Percentiles rank a stretch among this genome's conserved stretches.
These are phyloP conservation scores for Dolomedes plantarius DNA, from an alignment of 2,888 invertebrate species.

Conservation along the genomic window DNA sequence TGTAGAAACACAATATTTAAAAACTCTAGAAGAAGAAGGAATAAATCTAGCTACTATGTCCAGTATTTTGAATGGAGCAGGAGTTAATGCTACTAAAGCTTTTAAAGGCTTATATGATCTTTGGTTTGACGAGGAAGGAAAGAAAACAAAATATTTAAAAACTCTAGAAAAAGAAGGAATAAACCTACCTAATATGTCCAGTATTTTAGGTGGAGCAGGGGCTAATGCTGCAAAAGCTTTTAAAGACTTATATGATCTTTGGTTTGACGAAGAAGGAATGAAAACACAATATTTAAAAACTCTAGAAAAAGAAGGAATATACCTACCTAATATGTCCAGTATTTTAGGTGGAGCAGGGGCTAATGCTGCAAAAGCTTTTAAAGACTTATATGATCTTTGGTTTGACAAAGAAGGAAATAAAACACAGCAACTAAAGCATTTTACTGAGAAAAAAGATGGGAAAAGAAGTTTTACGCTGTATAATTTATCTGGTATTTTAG, in stretches of 20 bases:
- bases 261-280: constrained; percentile 27
- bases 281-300: constrained; percentile 30
- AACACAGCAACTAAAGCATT: constrained; percentile 45
- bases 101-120: constrained; percentile 33
- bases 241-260: constrained; percentile 36
- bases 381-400: constrained; percentile 34
- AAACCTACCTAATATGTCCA: constrained; percentile 19
- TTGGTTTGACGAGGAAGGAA: constrained; percentile 22
- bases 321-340: constrained; percentile 22
- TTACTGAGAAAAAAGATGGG: constrained; percentile 19
- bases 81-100: constrained; percentile 21
- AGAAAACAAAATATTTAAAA: constrained; percentile 28
- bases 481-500: constrained; percentile 27
- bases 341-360: constrained; percentile 27
- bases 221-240: constrained; percentile 28
- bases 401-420: constrained; percentile 54
- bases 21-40: constrained; percentile 16
- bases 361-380: constrained; percentile 34
- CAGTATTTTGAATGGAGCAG: constrained; percentile 26
- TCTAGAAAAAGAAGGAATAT: constrained; percentile 20
- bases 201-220: constrained; percentile 29
- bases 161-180: constrained; percentile 20
- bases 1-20: constrained; percentile 27
- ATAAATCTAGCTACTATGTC: constrained; percentile 20
- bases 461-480: constrained; percentile 35